Evolutionary conservation across 2,888 invertebrate species (phyloP).

Genomic region (Lampropteryx suffumata): DNA sequence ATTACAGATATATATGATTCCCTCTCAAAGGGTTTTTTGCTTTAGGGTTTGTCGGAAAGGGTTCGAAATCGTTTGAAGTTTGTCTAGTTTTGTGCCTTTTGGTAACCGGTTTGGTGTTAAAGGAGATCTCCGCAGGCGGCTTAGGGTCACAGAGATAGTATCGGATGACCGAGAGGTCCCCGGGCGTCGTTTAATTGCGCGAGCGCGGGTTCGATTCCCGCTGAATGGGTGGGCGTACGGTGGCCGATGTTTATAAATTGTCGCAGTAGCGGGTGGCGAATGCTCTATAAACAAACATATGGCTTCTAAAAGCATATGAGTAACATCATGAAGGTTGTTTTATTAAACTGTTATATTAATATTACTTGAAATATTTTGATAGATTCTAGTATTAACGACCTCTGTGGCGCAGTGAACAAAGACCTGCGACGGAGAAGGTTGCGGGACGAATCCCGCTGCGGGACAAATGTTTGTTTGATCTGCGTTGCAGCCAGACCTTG

Average conservation of each 20-base stretch:
- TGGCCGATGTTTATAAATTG: constrained; percentile 64
- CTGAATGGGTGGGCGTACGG: constrained; percentile 67
- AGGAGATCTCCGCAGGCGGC: constrained; percentile 59
- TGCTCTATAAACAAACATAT: constrained; percentile 1
- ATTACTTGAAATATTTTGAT: too few species aligned
- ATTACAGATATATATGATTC: background rate
- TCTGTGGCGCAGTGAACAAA: too few species aligned
- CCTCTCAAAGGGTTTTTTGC: constrained; percentile 11
- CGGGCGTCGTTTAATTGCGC: constrained; percentile 73
- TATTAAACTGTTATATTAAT: too few species aligned
- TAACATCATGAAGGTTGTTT: too few species aligned
- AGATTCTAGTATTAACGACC: too few species aligned
- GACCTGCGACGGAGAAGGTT: too few species aligned
- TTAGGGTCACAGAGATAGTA: constrained; percentile 64
- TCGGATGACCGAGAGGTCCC: constrained; percentile 66
- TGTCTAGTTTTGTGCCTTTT: constrained; percentile 30
- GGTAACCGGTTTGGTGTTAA: constrained; percentile 27
- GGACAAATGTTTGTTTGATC: too few species aligned
- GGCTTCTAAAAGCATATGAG: background rate
- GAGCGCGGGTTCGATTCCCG: constrained; percentile 60
- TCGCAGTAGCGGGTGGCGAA: constrained; percentile 65
- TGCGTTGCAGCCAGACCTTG: too few species aligned
- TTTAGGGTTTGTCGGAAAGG: background rate
- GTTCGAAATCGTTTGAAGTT: constrained; percentile 12
- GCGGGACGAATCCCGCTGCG: too few species aligned